A percentile compares a stretch with the other conserved stretches of the same genome.
Conservation (phyloP, 2,888 invertebrate species). For the Habrosyne pyritoides region DNA sequence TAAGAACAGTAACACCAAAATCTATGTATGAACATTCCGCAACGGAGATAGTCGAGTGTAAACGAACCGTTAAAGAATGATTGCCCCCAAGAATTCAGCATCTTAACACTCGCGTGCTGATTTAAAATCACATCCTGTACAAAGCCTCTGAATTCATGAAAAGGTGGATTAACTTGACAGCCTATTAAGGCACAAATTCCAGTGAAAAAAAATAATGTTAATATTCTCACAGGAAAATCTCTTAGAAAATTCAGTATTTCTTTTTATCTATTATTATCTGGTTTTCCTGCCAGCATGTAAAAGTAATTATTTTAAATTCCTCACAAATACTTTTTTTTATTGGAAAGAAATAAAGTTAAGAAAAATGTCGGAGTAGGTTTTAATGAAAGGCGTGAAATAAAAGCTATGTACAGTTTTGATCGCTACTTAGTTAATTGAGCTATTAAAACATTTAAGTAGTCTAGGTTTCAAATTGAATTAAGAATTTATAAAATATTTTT, state of each 20-base stretch:
- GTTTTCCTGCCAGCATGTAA: not conserved
- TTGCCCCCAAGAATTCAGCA: constrained; percentile 2
- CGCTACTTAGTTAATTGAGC: not conserved
- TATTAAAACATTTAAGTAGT: too few species aligned
- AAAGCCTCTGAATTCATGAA: not conserved
- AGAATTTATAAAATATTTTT: too few species aligned
- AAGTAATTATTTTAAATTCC: not conserved
- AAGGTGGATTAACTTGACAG: not conserved
- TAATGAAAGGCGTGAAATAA: not conserved
- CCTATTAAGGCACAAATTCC: not conserved
- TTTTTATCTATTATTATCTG: not conserved
- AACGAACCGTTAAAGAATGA: constrained; percentile 18
- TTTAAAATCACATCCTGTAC: not conserved
- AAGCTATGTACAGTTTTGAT: too few species aligned
- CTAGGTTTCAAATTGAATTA: too few species aligned
- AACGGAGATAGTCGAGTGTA: constrained; percentile 16
- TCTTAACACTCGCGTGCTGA: not conserved
- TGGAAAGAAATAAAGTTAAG: too few species aligned
- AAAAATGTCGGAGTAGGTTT: too few species aligned
- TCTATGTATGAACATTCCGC: constrained; percentile 8
- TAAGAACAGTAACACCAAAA: constrained; percentile 11
- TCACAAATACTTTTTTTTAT: not conserved
- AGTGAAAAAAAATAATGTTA: not conserved
- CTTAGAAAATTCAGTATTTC: not conserved
- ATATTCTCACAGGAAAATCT: not conserved